Conservation (phyloP, 1,140 invertebrate genomes). For the Octopus sinensis region DNA sequence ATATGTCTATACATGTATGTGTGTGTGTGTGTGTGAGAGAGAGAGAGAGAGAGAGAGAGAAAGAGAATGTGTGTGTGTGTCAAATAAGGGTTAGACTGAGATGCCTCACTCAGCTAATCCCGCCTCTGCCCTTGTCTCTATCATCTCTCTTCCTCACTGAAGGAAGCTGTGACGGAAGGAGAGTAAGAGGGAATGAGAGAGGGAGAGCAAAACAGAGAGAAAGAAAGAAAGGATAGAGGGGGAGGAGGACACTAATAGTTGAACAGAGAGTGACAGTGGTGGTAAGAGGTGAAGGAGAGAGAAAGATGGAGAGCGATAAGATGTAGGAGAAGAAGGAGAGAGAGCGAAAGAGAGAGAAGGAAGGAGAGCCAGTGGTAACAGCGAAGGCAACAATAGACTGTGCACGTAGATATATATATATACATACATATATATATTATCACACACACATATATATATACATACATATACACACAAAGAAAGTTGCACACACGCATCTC, state of each 20-base stretch:
- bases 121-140: too few species aligned
- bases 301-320: not conserved
- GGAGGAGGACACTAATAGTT: not conserved
- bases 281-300: not conserved
- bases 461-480: not conserved
- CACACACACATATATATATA: not conserved
- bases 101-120: too few species aligned
- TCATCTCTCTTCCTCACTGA: too few species aligned
- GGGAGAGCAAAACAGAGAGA: not conserved
- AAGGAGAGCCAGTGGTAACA: not conserved
- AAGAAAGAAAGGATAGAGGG: not conserved
- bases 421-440: not conserved
- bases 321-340: not conserved
- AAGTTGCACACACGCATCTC: too few species aligned
- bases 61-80: too few species aligned
- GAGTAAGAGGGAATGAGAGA: not conserved
- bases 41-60: too few species aligned
- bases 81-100: too few species aligned
- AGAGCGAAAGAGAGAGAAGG: not conserved
- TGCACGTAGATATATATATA: not conserved
- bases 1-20: too few species aligned
- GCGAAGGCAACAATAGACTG: not conserved
- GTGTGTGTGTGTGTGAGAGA: too few species aligned
- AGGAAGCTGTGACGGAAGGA: not conserved
- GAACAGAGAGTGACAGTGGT: too few species aligned